Percentiles rank a stretch among this genome's conserved stretches.
phyloP scores from a whole-genome alignment of 1,140 invertebrate species.

The Meteorus sp. region DNA sequence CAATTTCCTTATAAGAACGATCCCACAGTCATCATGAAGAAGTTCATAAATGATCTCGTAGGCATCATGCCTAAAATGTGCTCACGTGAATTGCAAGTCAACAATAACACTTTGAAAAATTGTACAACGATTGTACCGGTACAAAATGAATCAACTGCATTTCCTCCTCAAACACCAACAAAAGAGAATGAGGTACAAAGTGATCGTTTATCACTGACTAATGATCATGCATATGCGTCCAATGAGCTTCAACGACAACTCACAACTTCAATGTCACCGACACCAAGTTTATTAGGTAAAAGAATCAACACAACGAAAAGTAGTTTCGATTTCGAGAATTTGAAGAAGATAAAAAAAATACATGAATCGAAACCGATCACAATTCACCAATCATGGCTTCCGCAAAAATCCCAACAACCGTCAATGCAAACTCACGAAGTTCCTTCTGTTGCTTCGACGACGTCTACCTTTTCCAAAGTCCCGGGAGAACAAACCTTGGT shows the following conservation, averaged over 20 bases:
- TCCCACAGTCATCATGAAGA: not conserved
- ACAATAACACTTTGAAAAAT: too few species aligned
- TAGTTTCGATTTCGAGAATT: not conserved
- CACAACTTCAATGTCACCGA: constrained; percentile 11
- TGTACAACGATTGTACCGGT: not conserved
- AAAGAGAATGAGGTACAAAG: too few species aligned
- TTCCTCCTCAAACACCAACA: too few species aligned
- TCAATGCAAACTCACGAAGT: too few species aligned
- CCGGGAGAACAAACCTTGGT: too few species aligned
- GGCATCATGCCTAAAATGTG: not conserved
- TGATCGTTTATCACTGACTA: not conserved
- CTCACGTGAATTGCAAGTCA: not conserved
- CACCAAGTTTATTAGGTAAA: not conserved
- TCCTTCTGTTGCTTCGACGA: too few species aligned
- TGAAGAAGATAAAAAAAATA: constrained; percentile 14
- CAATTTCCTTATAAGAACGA: not conserved
- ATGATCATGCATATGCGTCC: not conserved
- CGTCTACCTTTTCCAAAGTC: too few species aligned
- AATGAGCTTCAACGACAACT: not conserved
- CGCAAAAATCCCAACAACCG: too few species aligned
- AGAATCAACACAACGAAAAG: not conserved
- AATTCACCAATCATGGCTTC: too few species aligned
- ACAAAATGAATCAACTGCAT: not conserved
- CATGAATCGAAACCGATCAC: not conserved
- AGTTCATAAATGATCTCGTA: not conserved